A percentile compares a stretch with the other conserved stretches of the same genome.
Conservation (phyloP, 2,797 vertebrate genomes). For the Halcyon smyrnensis region DNA sequence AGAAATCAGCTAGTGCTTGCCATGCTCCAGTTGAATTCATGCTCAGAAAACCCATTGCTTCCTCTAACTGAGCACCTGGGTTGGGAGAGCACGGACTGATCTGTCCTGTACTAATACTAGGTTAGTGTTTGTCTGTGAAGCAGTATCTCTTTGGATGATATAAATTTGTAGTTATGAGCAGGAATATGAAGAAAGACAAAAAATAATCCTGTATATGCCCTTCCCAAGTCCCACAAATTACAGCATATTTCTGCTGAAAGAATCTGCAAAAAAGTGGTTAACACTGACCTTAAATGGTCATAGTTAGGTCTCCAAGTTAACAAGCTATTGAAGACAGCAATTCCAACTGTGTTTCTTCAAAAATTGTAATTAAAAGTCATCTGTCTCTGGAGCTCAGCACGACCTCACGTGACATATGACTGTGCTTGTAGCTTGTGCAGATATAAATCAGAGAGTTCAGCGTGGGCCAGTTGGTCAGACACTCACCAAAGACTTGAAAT, state of each 20-base stretch:
- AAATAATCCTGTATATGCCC: not conserved
- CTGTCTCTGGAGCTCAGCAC: not conserved
- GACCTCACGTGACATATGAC: not conserved
- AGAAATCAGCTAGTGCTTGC: not conserved
- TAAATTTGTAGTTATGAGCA: not conserved
- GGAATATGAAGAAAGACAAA: not conserved
- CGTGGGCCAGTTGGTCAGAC: rapidly evolving
- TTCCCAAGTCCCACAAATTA: not conserved
- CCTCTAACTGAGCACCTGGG: not conserved
- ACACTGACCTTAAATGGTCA: not conserved
- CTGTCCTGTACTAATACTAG: not conserved
- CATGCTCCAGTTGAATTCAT: rapidly evolving
- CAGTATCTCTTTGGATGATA: not conserved
- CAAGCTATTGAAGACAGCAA: not conserved
- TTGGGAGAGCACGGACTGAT: not conserved
- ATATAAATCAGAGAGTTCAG: not conserved
- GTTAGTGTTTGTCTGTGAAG: not conserved
- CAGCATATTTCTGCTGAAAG: not conserved
- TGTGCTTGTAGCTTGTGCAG: not conserved
- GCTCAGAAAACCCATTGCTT: not conserved
- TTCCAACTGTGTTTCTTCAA: not conserved
- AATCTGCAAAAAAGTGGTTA: not conserved
- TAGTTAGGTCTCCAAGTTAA: not conserved
- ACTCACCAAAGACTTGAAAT: not conserved
- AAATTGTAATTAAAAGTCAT: not conserved